These are phyloP conservation scores for Penaeus chinensis DNA, from an alignment of 1,140 invertebrate species.

Conservation along the genomic window DNA sequence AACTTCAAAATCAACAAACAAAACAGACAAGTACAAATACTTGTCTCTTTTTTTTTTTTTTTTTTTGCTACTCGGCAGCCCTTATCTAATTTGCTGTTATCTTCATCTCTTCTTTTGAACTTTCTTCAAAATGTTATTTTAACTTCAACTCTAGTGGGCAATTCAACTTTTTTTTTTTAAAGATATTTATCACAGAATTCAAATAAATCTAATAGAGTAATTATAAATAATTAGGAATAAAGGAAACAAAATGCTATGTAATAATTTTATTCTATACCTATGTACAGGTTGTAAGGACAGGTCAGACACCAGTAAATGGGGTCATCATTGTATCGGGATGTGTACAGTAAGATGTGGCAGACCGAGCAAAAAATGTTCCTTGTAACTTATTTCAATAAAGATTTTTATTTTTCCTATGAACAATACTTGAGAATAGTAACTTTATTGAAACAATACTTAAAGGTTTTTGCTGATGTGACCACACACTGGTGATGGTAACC, in stretches of 20 bases:
- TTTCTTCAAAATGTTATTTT: too few species aligned
- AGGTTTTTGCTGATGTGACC: slow-evolving; percentile 39
- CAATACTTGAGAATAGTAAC: slow-evolving; percentile 36
- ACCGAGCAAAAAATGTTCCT: slow-evolving; percentile 38
- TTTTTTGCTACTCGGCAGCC: too few species aligned
- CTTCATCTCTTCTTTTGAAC: too few species aligned
- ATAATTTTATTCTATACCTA: slow-evolving; percentile 58
- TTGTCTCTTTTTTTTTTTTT: too few species aligned
- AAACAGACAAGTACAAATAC: too few species aligned
- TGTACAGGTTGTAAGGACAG: slow-evolving; percentile 60
- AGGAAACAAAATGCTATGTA: slow-evolving; percentile 40
- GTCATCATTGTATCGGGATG: slow-evolving; percentile 55
- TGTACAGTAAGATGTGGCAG: slow-evolving; percentile 49
- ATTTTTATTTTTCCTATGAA: slow-evolving; percentile 31
- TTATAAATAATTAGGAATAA: neutral
- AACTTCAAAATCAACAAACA: too few species aligned
- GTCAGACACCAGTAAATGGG: slow-evolving; percentile 59
- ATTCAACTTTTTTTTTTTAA: too few species aligned
- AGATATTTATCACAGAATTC: too few species aligned
- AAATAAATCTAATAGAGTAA: too few species aligned
- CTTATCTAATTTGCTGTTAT: too few species aligned
- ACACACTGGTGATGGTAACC: slow-evolving; percentile 42
- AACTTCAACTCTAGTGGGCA: too few species aligned
- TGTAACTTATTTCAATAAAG: slow-evolving; percentile 46
- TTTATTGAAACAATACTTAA: slow-evolving; percentile 41